Evolutionary conservation across 64 coral and sea anemone species (phyloP).

Genomic region (Montipora cactus): DNA sequence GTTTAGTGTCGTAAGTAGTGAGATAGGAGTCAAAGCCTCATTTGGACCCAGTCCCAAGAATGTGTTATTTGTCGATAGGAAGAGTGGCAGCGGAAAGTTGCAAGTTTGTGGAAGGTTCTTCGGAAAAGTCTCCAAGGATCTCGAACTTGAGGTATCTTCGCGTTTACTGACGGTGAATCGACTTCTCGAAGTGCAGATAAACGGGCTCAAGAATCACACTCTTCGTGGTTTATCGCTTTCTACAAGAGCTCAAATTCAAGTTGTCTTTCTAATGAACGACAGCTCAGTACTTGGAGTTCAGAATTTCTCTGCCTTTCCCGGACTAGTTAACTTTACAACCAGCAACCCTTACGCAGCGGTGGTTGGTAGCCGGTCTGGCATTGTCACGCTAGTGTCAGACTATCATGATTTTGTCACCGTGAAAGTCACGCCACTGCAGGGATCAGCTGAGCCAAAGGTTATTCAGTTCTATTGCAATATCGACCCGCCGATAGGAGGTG

Average conservation of each 20-base stretch:
- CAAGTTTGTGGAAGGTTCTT: slow-evolving; percentile 35
- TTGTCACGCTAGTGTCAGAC: slow-evolving; percentile 60
- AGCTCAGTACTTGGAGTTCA: slow-evolving; percentile 31
- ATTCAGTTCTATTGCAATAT: slow-evolving; percentile 67
- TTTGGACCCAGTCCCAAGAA: slow-evolving; percentile 15
- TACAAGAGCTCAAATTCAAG: slow-evolving; percentile 32
- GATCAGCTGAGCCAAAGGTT: neutral
- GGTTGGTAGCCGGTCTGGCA: slow-evolving; percentile 21
- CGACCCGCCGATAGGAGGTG: slow-evolving; percentile 29
- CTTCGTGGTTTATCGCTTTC: slow-evolving; percentile 34
- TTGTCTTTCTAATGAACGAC: slow-evolving; percentile 62
- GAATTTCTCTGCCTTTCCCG: slow-evolving; percentile 30
- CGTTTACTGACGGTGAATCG: slow-evolving; percentile 11
- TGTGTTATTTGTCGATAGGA: neutral
- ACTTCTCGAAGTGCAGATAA: slow-evolving; percentile 16
- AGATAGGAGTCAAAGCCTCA: slow-evolving; percentile 43
- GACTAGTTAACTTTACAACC: slow-evolving; percentile 49
- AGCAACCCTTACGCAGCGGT: neutral
- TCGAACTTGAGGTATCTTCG: slow-evolving; percentile 36
- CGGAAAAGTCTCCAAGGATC: slow-evolving; percentile 2
- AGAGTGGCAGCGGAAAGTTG: neutral
- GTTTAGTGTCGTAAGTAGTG: slow-evolving; percentile 41
- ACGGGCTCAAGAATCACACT: slow-evolving; percentile 27
- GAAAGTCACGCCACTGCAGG: slow-evolving; percentile 17
- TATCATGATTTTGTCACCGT: slow-evolving; percentile 30